Conservation (phyloP, 2,113 vertebrate species). For the Thunnus thynnus region DNA sequence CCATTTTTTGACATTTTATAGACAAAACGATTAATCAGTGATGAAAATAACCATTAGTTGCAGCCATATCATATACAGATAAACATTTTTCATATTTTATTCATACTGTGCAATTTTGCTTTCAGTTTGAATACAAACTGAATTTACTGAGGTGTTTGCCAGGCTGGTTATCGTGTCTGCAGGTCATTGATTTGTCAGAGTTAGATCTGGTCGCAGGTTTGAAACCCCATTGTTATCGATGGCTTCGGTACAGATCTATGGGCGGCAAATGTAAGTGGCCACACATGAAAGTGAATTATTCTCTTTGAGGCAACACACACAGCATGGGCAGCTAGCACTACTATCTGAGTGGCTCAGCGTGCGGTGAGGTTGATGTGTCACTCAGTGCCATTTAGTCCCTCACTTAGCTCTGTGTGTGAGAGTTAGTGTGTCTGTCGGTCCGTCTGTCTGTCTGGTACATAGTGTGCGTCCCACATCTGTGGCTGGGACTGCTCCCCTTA, state of each 20-base stretch:
- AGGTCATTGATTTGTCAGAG: constrained; percentile 5
- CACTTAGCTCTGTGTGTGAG: constrained; percentile 57
- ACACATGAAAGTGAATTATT: constrained; percentile 78
- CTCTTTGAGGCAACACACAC: constrained; percentile 70
- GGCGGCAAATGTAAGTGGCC: constrained; percentile 39
- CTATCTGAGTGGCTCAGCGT: constrained; percentile 63
- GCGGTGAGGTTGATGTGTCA: constrained; percentile 56
- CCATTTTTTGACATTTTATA: no score
- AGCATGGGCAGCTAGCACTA: constrained; percentile 50
- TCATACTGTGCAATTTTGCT: no score
- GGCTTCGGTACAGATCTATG: constrained; percentile 29
- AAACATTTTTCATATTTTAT: no score
- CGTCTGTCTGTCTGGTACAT: constrained; percentile 71
- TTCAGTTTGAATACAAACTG: not conserved
- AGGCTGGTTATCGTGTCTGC: no score
- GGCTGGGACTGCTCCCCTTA: constrained; percentile 65
- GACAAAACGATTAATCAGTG: no score
- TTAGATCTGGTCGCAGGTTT: constrained; percentile 16
- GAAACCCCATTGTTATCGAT: constrained; percentile 45
- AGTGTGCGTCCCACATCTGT: constrained; percentile 73
- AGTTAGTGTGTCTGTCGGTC: constrained; percentile 28
- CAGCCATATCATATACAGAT: no score
- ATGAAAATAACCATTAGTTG: no score
- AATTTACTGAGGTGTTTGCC: not conserved
- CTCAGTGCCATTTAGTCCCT: constrained; percentile 66